These are phyloP conservation scores for Distichodus sexfasciatus DNA, from an alignment of 2,797 vertebrate genomes.

Conservation along the genomic window DNA sequence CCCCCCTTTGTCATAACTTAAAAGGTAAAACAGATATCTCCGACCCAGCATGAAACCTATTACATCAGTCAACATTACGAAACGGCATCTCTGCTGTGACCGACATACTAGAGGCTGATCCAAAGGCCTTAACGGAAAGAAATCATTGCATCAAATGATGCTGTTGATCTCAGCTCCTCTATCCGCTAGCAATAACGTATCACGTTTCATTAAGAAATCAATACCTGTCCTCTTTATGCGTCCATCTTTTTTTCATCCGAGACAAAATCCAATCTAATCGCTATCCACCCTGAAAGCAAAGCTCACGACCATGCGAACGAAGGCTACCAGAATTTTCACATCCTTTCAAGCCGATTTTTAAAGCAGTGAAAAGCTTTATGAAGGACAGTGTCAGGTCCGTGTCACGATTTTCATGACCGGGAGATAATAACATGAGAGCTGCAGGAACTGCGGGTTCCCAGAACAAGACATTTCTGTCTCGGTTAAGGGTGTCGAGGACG, in stretches of 20 bases:
- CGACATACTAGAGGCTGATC: neutral
- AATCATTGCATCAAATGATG: neutral
- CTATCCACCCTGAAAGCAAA: neutral
- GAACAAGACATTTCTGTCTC: neutral
- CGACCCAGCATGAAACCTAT: too few relatives aligned
- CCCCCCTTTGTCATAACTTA: too few relatives aligned
- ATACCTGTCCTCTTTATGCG: neutral
- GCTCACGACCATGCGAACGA: neutral
- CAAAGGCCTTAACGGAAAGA: neutral
- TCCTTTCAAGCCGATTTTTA: neutral
- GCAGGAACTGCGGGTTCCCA: neutral
- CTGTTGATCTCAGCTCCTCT: too few relatives aligned
- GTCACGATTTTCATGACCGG: neutral
- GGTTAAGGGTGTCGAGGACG: neutral
- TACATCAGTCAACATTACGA: too few relatives aligned
- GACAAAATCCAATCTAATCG: neutral
- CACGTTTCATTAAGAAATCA: conserved; percentile 13
- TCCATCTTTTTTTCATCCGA: neutral
- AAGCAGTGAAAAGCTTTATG: neutral
- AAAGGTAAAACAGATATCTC: too few relatives aligned
- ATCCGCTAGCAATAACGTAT: neutral
- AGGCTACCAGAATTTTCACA: too few relatives aligned
- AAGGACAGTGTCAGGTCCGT: neutral
- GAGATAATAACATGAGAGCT: neutral
- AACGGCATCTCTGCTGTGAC: too few relatives aligned